Evolutionary conservation across 2,888 invertebrate genomes (phyloP).

Genomic region (Phania funesta): DNA sequence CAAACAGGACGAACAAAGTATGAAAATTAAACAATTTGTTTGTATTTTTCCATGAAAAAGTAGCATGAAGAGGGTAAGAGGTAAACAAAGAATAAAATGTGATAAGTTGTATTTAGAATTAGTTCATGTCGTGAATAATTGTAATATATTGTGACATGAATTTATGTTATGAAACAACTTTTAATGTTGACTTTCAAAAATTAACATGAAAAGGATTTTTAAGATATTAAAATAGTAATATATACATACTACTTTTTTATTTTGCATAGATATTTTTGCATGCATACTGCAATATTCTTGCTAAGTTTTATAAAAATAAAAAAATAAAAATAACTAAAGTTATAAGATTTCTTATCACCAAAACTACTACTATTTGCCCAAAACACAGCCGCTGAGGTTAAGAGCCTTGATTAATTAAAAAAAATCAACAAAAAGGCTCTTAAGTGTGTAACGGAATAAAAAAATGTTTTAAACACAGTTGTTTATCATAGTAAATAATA

Average conservation of each 20-base stretch:
- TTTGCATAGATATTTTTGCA: no score
- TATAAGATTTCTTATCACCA: no score
- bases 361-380: not conserved
- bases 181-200: slow-evolving; percentile 25
- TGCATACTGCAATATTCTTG: no score
- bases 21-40: slow-evolving; percentile 41
- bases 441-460: no score
- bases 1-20: slow-evolving; percentile 39
- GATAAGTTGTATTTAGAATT: slow-evolving; percentile 11
- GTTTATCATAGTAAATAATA: no score
- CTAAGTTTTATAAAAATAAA: no score
- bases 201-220: not conserved
- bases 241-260: no score
- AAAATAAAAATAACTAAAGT: no score
- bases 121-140: slow-evolving; percentile 12
- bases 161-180: slow-evolving; percentile 52
- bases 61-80: not conserved
- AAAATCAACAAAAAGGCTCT: not conserved
- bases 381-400: not conserved
- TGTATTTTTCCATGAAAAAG: slow-evolving; percentile 3
- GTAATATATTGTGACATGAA: slow-evolving; percentile 57
- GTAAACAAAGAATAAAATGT: not conserved
- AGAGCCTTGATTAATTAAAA: not conserved
- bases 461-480: no score
- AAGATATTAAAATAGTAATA: not conserved